Conservation (phyloP, 23 tunicate species). For the Clavelina lepadiformis region DNA sequence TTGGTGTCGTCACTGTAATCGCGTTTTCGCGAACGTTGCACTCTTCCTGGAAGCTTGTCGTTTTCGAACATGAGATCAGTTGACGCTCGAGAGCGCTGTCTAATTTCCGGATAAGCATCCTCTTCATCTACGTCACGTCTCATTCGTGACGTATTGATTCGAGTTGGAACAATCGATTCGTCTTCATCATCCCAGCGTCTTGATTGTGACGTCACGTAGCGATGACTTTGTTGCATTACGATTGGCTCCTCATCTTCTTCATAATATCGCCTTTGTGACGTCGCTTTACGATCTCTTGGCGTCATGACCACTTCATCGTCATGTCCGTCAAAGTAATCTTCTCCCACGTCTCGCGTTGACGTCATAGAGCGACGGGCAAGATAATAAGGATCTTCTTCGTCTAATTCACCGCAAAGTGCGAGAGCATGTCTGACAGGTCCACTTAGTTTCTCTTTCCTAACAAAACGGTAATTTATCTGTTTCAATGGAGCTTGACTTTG, state of each 20-base stretch:
- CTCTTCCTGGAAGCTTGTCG: not conserved
- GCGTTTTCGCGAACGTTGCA: constrained; percentile 12
- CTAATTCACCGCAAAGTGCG: constrained; percentile 31
- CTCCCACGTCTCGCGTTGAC: not conserved
- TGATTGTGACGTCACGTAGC: constrained; percentile 1
- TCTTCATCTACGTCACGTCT: too few species aligned
- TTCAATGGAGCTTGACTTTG: too few species aligned
- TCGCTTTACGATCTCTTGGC: not conserved
- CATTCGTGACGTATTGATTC: too few species aligned
- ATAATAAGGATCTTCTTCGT: constrained; percentile 19
- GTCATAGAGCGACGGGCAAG: constrained; percentile 1
- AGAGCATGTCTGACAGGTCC: constrained; percentile 38
- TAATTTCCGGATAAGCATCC: too few species aligned
- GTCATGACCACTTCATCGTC: constrained; percentile 1
- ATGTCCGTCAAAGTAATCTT: constrained; percentile 18
- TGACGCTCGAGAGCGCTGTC: too few species aligned
- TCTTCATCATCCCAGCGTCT: not conserved
- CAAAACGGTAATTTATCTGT: too few species aligned
- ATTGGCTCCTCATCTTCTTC: not conserved
- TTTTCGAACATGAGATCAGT: not conserved
- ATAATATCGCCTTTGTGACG: not conserved
- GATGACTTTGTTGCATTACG: not conserved
- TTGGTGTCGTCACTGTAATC: constrained; percentile 3
- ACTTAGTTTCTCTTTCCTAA: too few species aligned
- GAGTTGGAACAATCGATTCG: too few species aligned